Percentiles rank a stretch among this genome's conserved stretches.
phyloP scores from a whole-genome alignment of 1,140 invertebrate species.

The Lasioglossum albipes region DNA sequence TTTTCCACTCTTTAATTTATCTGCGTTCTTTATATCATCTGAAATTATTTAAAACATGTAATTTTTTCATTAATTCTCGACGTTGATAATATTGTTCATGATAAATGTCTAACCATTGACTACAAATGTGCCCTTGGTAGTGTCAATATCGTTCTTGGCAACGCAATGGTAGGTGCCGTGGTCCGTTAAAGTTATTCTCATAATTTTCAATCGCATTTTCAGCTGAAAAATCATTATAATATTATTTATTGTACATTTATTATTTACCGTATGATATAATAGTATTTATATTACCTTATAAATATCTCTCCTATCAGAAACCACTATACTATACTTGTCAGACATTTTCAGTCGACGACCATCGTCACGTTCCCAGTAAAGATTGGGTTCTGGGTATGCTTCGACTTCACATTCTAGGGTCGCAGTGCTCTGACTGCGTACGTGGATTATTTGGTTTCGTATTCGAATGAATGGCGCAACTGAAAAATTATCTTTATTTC shows the following conservation, averaged over 20 bases:
- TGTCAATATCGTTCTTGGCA: slow-evolving; percentile 89
- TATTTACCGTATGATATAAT: not conserved
- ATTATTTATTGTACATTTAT: no score
- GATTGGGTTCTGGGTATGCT: slow-evolving; percentile 90
- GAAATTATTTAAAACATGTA: slow-evolving; percentile 6
- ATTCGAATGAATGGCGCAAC: slow-evolving; percentile 91
- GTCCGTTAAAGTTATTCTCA: slow-evolving; percentile 84
- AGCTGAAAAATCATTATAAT: slow-evolving; percentile 72
- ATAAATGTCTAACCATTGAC: slow-evolving; percentile 83
- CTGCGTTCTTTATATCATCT: slow-evolving; percentile 61
- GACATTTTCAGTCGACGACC: slow-evolving; percentile 86
- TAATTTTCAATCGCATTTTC: slow-evolving; percentile 89
- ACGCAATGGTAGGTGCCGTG: slow-evolving; percentile 89
- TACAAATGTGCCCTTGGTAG: slow-evolving; percentile 87
- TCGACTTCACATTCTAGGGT: slow-evolving; percentile 92
- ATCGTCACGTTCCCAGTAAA: slow-evolving; percentile 90
- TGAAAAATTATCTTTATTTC: slow-evolving; percentile 75
- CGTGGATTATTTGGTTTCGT: slow-evolving; percentile 86
- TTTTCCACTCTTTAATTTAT: slow-evolving; percentile 46
- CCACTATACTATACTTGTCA: slow-evolving; percentile 85
- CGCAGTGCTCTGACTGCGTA: slow-evolving; percentile 84
- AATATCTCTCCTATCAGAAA: slow-evolving; percentile 79
- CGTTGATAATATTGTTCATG: not conserved
- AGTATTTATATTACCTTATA: slow-evolving; percentile 78
- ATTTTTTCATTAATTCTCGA: not conserved